A percentile compares a stretch with the other conserved stretches of the same genome.
phyloP scores from a whole-genome alignment of 2,797 vertebrate genomes.

The Heterohyrax brucei region DNA sequence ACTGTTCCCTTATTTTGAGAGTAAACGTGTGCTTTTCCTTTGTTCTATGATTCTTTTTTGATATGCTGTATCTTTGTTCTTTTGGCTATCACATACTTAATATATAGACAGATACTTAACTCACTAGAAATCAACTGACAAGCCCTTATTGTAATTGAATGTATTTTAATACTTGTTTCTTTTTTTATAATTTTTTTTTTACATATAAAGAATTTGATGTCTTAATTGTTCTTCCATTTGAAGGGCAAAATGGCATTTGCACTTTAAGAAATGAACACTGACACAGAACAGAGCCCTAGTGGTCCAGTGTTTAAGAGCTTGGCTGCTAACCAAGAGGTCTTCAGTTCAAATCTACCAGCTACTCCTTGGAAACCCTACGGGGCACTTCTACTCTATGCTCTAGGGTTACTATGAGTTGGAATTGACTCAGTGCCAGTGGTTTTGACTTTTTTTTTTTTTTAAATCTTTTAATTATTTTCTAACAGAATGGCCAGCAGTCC shows the following conservation, averaged over 20 bases:
- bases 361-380: too few relatives aligned
- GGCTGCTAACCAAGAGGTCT: too few relatives aligned
- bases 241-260: constrained; percentile 50
- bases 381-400: too few relatives aligned
- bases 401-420: too few relatives aligned
- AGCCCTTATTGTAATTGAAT: constrained; percentile 37
- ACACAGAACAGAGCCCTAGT: background rate
- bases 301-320: too few relatives aligned
- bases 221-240: background rate
- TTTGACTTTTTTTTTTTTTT: background rate
- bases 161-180: background rate
- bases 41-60: constrained; percentile 47
- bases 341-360: too few relatives aligned
- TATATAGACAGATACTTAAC: too few relatives aligned
- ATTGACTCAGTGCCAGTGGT: too few relatives aligned
- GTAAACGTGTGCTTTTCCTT: constrained; percentile 23
- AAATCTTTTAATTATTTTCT: constrained; percentile 77
- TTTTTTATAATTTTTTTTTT: background rate
- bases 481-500: constrained; percentile 90
- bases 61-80: constrained; percentile 43
- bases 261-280: constrained; percentile 34
- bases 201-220: constrained; percentile 10
- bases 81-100: constrained; percentile 32
- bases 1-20: constrained; percentile 33
- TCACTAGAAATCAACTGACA: background rate